Evolutionary conservation across 2,888 invertebrate species (phyloP).

Genomic region (Oxytorus armatus): DNA sequence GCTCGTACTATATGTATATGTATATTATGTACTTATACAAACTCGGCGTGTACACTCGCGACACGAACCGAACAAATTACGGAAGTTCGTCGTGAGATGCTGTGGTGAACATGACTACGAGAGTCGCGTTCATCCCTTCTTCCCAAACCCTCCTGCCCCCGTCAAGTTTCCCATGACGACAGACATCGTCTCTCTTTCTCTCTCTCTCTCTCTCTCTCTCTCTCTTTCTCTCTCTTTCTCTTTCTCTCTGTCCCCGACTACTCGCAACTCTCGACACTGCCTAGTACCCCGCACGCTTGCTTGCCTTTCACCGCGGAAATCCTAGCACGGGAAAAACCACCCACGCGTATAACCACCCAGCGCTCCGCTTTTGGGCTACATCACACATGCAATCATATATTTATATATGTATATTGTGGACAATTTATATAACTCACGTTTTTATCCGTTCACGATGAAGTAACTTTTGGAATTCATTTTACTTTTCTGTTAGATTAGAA

Average conservation of each 20-base stretch:
- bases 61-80: slow-evolving; percentile 75
- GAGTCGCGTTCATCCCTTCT: slow-evolving; percentile 40
- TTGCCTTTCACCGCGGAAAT: slow-evolving; percentile 32
- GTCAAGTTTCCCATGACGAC: slow-evolving; percentile 57
- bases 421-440: too few species aligned
- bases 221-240: background rate
- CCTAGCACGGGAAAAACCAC: slow-evolving; percentile 8
- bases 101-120: slow-evolving; percentile 67
- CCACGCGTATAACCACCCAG: background rate
- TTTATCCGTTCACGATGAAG: too few species aligned
- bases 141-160: background rate
- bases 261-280: slow-evolving; percentile 34
- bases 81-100: slow-evolving; percentile 71
- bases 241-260: background rate
- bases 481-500: too few species aligned
- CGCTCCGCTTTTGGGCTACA: too few species aligned
- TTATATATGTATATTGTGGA: too few species aligned
- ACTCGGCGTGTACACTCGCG: slow-evolving; percentile 49
- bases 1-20: background rate
- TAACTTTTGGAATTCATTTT: too few species aligned
- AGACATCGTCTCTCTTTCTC: slow-evolving; percentile 22
- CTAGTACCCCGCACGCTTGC: slow-evolving; percentile 28
- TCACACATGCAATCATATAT: too few species aligned
- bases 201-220: background rate
- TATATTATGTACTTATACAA: slow-evolving; percentile 20